Evolutionary conservation across 2,888 invertebrate species (phyloP).

Genomic region (Drosophila pegasa): DNA sequence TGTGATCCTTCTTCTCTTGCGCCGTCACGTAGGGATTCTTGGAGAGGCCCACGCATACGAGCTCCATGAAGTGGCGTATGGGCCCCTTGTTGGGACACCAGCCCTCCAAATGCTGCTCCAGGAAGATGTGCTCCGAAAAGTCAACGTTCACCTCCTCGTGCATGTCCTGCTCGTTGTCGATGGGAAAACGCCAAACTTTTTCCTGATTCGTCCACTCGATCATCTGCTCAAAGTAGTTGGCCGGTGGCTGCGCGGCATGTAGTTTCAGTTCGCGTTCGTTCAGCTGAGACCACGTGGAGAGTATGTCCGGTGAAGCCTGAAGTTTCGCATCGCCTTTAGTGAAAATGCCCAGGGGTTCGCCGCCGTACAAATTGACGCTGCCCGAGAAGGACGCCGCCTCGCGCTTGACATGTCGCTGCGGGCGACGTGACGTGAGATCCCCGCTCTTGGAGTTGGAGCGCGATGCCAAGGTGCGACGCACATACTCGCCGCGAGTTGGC

Average conservation of each 20-base stretch:
- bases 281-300: conserved; percentile 89
- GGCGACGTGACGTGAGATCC: conserved; percentile 43
- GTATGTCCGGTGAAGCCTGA: conserved; percentile 77
- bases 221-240: conserved; percentile 97
- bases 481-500: conserved; percentile 83
- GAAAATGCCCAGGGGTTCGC: conserved; percentile 89
- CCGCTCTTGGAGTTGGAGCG: conserved; percentile 33
- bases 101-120: conserved; percentile 92
- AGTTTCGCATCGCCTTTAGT: conserved; percentile 40
- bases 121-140: conserved; percentile 97
- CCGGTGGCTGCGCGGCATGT: conserved; percentile 89
- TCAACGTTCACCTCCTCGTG: conserved; percentile 89
- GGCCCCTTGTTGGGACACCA: conserved; percentile 97
- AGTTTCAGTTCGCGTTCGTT: conserved; percentile 89
- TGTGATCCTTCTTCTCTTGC: conserved; percentile 94
- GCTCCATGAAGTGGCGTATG: conserved; percentile 98
- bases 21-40: conserved; percentile 97
- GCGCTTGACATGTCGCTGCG: conserved; percentile 61
- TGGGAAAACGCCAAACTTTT: conserved; percentile 98
- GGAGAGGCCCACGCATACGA: conserved; percentile 96
- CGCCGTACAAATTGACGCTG: conserved; percentile 88
- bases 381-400: conserved; percentile 80
- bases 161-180: conserved; percentile 97
- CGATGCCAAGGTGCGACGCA: conserved; percentile 82
- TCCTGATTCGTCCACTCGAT: conserved; percentile 97